Base-by-base conservation (phyloP, 2,888 invertebrate genomes). In the Omphaloscelis lunosa region DNA sequence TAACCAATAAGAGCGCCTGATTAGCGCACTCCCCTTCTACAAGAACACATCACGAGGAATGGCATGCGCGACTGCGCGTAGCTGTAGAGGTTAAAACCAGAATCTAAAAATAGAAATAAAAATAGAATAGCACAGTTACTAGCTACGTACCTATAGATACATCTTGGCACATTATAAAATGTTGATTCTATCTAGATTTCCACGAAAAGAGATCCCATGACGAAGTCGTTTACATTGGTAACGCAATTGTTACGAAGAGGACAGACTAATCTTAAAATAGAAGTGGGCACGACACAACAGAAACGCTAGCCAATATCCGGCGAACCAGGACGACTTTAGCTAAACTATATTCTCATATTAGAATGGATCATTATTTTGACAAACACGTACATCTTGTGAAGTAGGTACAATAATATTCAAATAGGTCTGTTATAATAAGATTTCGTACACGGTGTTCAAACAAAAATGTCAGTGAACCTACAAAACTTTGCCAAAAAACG, bases 1-100 rank as follows among this genome's bases (percentile, higher is more conserved):
- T 88, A 79, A 84, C 96, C 96, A 96, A 96, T 95, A 79, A 89
- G 83, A 88, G 88, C 77, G 66, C 75, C 70, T 79, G 87, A 87
- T 90, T 88, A 85, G 89, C 92, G 85, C 96, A 96, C 95, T 95
- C 96, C 96, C 94, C 93, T 89, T 89, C 72, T 74, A 87, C 85
- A 84, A 88, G 84, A 90, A 91, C 91, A 88, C 92, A 93, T 93
- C 92, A 89, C 82, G 86, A 89, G 78, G 72, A 65, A 68, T 72
- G 79, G 82, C 79, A 67, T 65, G 72, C 77, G 77, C 72, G 59
- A 72, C 65, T 70, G 72, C 78, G 75, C 70, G 65, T 72, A 63
- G 75, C 80, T 77, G 81, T 88, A 90, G 92, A 94, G 94, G 94
- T 95, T 93, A 93, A 92, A 94, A 93, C 91, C 93, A 90, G 87